Percentiles rank a stretch among this genome's conserved stretches.
Conservation (phyloP, 2,888 invertebrate genomes). For the Cataglyphis rosenhaueri region DNA sequence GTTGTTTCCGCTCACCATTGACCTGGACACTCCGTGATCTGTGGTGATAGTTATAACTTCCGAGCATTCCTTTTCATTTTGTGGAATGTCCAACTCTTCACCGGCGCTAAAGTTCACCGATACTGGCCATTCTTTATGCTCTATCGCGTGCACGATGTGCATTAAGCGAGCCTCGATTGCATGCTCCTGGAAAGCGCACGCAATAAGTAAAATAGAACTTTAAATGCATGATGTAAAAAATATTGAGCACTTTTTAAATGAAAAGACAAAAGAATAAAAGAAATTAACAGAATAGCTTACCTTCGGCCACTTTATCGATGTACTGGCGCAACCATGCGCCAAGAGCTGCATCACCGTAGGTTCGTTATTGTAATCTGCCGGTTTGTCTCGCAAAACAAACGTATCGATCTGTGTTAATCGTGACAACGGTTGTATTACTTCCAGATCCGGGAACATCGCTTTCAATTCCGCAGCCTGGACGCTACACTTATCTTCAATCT, state of each 20-base stretch:
- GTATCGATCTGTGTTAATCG: slow-evolving; percentile 89
- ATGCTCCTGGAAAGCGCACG: slow-evolving; percentile 88
- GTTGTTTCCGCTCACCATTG: slow-evolving; percentile 76
- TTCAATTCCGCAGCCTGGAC: slow-evolving; percentile 90
- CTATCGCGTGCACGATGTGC: slow-evolving; percentile 97
- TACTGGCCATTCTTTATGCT: slow-evolving; percentile 96
- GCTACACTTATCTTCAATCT: slow-evolving; percentile 85
- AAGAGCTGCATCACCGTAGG: slow-evolving; percentile 89
- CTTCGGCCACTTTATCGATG: slow-evolving; percentile 88
- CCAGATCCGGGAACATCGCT: slow-evolving; percentile 91
- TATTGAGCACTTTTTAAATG: not conserved
- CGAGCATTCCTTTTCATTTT: slow-evolving; percentile 85
- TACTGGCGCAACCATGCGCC: slow-evolving; percentile 86
- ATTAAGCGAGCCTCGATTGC: slow-evolving; percentile 96
- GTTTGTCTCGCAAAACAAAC: slow-evolving; percentile 87
- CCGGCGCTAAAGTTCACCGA: slow-evolving; percentile 89
- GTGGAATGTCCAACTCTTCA: slow-evolving; percentile 82
- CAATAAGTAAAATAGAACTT: slow-evolving; percentile 1
- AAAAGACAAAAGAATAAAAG: slow-evolving; percentile 11
- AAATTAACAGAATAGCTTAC: slow-evolving; percentile 73
- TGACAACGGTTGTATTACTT: slow-evolving; percentile 90
- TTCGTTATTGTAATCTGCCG: slow-evolving; percentile 86
- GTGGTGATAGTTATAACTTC: slow-evolving; percentile 90
- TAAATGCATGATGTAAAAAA: not conserved
- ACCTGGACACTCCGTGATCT: slow-evolving; percentile 86